A percentile compares a stretch with the other conserved stretches of the same genome.
These are phyloP conservation scores for Genyomyrus donnyi DNA, from an alignment of 2,113 vertebrate species.

Conservation along the genomic window DNA sequence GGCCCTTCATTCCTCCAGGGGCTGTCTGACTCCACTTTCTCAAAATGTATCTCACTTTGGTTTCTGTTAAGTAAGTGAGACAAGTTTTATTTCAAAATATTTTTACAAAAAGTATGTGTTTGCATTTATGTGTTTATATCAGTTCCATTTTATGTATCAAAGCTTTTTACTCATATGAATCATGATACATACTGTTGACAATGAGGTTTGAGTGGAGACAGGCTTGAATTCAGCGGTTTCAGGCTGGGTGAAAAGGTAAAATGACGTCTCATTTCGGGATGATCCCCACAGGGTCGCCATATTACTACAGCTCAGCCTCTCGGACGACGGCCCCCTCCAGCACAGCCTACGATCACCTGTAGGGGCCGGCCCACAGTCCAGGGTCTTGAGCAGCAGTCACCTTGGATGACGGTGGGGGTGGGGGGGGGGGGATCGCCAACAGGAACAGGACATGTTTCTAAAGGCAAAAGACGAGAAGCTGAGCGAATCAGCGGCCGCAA, in stretches of 20 bases:
- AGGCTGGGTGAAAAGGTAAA: background rate
- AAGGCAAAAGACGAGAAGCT: background rate
- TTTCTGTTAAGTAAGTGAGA: background rate
- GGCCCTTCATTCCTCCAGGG: background rate
- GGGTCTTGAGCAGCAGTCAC: background rate
- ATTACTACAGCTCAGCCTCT: constrained; percentile 81
- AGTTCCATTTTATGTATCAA: background rate
- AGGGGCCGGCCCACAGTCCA: constrained; percentile 38
- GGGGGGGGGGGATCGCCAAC: background rate
- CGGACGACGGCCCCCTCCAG: constrained; percentile 65
- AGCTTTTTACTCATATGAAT: background rate
- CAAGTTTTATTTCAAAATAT: background rate
- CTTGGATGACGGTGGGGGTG: background rate
- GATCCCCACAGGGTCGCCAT: constrained; percentile 70
- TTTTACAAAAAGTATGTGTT: background rate
- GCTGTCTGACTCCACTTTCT: background rate
- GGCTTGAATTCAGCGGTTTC: background rate
- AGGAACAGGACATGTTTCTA: background rate
- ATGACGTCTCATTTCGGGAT: background rate
- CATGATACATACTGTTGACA: background rate
- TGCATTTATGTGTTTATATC: background rate
- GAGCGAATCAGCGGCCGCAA: background rate
- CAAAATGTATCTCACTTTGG: background rate
- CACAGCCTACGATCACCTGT: constrained; percentile 82
- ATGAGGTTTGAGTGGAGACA: background rate